A percentile compares a stretch with the other conserved stretches of the same genome.
These are phyloP conservation scores for Eilema griseolum DNA, from an alignment of 2,888 invertebrate genomes.

Conservation along the genomic window DNA sequence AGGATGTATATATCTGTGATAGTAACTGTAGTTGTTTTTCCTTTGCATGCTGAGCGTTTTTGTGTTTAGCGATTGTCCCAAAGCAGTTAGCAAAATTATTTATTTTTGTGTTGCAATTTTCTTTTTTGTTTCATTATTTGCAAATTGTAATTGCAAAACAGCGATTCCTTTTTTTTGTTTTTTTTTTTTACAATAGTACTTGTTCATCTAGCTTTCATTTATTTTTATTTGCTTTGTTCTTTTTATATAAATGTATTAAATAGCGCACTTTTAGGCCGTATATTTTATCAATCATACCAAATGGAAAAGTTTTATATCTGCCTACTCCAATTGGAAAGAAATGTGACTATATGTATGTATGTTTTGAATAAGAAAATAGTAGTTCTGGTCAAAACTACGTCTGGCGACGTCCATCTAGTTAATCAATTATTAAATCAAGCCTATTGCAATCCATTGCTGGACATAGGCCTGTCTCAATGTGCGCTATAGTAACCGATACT, in stretches of 20 bases:
- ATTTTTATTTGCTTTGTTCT: background rate
- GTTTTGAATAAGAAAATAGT: background rate
- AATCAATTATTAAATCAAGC: too few relatives aligned
- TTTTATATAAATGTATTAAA: background rate
- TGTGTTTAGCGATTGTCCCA: background rate
- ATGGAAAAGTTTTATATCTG: too few relatives aligned
- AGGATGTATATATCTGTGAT: background rate
- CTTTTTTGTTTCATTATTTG: background rate
- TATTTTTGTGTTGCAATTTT: background rate
- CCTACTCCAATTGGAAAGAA: background rate
- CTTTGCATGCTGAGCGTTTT: background rate
- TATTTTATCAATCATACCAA: background rate
- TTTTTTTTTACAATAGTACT: background rate
- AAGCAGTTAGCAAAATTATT: background rate
- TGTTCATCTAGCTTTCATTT: background rate
- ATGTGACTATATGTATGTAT: background rate
- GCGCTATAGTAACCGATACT: too few relatives aligned
- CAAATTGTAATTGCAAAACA: background rate
- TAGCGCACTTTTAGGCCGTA: too few relatives aligned
- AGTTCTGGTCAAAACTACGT: background rate
- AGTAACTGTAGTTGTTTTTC: background rate
- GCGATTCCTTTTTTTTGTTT: background rate
- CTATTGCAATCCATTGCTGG: too few relatives aligned
- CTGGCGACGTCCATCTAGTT: background rate
- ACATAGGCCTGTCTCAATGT: too few relatives aligned